A percentile compares a stretch with the other conserved stretches of the same genome.
phyloP scores from a whole-genome alignment of 2,888 invertebrate genomes.

The Ecdyonurus torrentis region DNA sequence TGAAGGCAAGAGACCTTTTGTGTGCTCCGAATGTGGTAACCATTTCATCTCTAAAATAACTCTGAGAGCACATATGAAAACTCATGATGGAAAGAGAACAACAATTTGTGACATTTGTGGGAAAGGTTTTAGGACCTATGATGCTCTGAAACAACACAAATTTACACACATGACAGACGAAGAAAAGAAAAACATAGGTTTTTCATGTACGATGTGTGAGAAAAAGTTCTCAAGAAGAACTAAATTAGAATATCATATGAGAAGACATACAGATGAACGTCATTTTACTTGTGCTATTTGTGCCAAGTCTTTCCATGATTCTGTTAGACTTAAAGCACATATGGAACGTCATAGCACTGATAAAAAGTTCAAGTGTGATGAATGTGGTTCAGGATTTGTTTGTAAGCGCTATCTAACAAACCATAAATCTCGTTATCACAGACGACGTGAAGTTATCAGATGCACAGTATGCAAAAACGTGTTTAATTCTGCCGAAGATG shows the following conservation, averaged over 20 bases:
- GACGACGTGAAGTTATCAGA: not conserved
- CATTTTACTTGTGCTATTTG: not conserved
- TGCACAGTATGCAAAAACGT: not conserved
- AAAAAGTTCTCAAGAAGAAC: not conserved
- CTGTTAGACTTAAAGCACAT: slow-evolving; percentile 1
- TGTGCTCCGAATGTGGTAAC: not conserved
- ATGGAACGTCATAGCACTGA: not conserved
- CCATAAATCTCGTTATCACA: not conserved
- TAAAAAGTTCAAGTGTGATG: slow-evolving; percentile 1
- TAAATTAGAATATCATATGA: not conserved
- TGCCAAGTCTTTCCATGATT: not conserved
- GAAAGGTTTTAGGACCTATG: not conserved
- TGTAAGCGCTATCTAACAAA: not conserved
- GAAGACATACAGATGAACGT: not conserved
- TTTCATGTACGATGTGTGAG: not conserved
- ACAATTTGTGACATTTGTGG: not conserved
- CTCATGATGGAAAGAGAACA: not conserved
- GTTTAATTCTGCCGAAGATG: not conserved
- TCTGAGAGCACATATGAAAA: not conserved
- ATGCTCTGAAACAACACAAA: not conserved
- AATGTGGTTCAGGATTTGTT: slow-evolving; percentile 1
- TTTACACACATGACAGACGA: not conserved
- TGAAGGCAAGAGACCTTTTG: not conserved
- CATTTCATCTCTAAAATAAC: not conserved
- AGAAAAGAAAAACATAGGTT: not conserved